Evolutionary conservation across 2,113 vertebrate species (phyloP).

Genomic region (Beaufortia kweichowensis): DNA sequence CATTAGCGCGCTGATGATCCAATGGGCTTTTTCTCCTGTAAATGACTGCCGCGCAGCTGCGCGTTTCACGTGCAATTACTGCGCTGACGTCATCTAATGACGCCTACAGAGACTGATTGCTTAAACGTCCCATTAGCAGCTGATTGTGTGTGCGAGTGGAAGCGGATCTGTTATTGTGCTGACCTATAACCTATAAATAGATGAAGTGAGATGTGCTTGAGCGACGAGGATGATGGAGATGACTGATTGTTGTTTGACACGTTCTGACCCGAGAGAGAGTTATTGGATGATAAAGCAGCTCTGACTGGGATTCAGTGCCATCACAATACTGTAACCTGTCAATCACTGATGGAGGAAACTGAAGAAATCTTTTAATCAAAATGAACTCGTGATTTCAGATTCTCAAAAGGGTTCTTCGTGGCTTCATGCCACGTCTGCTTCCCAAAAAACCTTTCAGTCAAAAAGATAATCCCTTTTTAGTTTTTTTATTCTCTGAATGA

Average conservation of each 20-base stretch:
- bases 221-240: constrained; percentile 33
- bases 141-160: constrained; percentile 65
- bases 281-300: constrained; percentile 33
- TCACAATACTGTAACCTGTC: background rate
- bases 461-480: too few relatives aligned
- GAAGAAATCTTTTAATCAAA: too few relatives aligned
- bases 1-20: constrained; percentile 67
- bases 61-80: constrained; percentile 65
- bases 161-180: constrained; percentile 67
- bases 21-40: constrained; percentile 51
- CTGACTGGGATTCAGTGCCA: constrained; percentile 9
- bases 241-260: constrained; percentile 21
- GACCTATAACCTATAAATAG: constrained; percentile 71
- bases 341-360: constrained; percentile 16
- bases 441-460: too few relatives aligned
- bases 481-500: too few relatives aligned
- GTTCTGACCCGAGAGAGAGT: constrained; percentile 31
- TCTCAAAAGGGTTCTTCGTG: too few relatives aligned
- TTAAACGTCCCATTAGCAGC: constrained; percentile 73
- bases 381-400: too few relatives aligned
- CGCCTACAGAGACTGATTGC: constrained; percentile 65
- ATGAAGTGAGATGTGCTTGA: constrained; percentile 38
- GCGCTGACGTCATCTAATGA: constrained; percentile 69
- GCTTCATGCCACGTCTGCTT: too few relatives aligned
- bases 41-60: constrained; percentile 65